Evolutionary conservation across 2,113 vertebrate genomes (phyloP).

Genomic region (Hyaena hyaena): DNA sequence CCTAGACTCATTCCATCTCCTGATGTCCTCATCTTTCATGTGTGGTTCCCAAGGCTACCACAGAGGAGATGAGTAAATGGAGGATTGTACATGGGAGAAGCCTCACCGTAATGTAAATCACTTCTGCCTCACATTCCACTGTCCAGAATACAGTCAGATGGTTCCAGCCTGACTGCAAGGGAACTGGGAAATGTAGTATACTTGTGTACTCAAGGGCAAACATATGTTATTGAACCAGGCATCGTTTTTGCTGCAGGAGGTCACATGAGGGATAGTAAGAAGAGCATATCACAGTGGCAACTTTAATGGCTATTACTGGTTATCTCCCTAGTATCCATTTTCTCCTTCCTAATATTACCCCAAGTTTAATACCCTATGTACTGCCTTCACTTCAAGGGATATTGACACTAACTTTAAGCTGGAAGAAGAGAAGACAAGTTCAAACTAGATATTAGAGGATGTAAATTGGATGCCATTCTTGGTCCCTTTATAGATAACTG

Average conservation of each 20-base stretch:
- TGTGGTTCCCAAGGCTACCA: neutral
- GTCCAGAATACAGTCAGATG: neutral
- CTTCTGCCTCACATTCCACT: neutral
- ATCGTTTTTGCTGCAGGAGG: neutral
- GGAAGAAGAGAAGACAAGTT: neutral
- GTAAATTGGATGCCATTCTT: neutral
- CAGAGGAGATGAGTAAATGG: neutral
- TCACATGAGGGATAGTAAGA: neutral
- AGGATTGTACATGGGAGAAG: neutral
- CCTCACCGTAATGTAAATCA: neutral
- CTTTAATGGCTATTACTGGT: neutral
- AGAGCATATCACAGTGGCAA: neutral
- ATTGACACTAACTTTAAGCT: neutral
- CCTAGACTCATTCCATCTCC: neutral
- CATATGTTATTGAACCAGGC: neutral
- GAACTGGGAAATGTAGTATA: neutral
- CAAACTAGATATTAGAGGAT: neutral
- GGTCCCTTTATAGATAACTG: neutral
- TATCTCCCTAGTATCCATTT: neutral
- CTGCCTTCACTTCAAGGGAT: neutral
- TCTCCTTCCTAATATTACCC: neutral
- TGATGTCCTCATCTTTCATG: neutral
- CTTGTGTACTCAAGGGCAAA: neutral
- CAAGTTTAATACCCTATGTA: neutral
- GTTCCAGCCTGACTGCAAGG: neutral